Evolutionary conservation across 2,888 invertebrate species (phyloP).

Genomic region (Mimachlamys varia): DNA sequence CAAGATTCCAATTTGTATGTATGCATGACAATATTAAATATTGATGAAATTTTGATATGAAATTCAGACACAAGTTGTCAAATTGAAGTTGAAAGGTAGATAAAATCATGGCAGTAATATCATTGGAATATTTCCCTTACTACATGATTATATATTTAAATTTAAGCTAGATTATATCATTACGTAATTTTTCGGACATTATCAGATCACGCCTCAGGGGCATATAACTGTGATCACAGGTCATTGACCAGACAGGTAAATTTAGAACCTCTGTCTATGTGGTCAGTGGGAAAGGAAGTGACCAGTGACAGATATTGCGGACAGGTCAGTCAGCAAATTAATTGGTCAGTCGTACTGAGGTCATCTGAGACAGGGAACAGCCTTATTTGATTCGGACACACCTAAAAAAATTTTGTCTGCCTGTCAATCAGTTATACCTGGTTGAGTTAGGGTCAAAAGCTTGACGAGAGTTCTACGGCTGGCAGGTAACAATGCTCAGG

Average conservation of each 20-base stretch:
- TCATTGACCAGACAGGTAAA: background rate
- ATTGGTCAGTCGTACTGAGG: background rate
- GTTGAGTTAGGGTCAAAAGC: background rate
- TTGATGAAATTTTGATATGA: background rate
- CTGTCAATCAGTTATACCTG: conserved; percentile 5
- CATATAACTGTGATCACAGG: background rate
- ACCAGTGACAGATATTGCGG: background rate
- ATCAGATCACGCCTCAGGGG: background rate
- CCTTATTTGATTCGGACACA: background rate
- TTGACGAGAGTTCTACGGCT: conserved; percentile 5
- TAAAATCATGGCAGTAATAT: no score
- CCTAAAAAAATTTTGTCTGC: background rate
- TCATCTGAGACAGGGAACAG: background rate
- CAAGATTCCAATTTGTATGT: background rate
- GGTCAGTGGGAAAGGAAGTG: background rate
- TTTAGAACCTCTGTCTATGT: background rate
- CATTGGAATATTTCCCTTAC: no score
- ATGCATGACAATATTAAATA: background rate
- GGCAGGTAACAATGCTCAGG: conserved; percentile 7
- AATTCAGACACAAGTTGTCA: background rate
- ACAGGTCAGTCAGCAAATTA: background rate
- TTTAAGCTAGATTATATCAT: background rate
- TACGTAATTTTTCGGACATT: background rate
- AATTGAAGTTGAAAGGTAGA: no score
- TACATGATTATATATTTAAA: background rate